phyloP scores from a whole-genome alignment of 2,113 vertebrate species.

The Corythornis madagascariensis region DNA sequence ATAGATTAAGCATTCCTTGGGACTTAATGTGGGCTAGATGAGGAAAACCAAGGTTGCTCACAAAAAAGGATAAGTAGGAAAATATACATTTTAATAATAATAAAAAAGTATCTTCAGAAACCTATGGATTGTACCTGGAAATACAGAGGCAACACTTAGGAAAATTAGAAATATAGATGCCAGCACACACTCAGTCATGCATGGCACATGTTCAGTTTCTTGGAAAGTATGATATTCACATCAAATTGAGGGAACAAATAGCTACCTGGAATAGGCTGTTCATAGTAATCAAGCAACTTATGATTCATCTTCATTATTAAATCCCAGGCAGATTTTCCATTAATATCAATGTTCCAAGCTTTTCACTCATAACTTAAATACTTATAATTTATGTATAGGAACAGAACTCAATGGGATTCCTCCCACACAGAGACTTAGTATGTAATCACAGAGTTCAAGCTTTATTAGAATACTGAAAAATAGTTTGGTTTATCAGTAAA shows the following conservation, averaged over 20 bases:
- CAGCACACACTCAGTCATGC: not conserved
- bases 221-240: not conserved
- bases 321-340: not conserved
- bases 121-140: not conserved
- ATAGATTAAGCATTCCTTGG: not conserved
- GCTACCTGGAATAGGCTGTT: not conserved
- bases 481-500: not conserved
- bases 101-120: not conserved
- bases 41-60: not conserved
- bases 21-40: not conserved
- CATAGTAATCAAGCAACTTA: not conserved
- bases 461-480: conserved; percentile 7
- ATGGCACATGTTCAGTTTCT: not conserved
- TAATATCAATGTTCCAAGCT: not conserved
- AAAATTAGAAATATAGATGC: not conserved
- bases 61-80: not conserved
- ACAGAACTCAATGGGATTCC: not conserved
- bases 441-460: not conserved
- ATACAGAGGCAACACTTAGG: not conserved
- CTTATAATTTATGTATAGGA: not conserved
- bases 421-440: not conserved
- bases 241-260: not conserved
- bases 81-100: not conserved
- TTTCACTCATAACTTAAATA: conserved; percentile 7
- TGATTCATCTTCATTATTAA: not conserved